A percentile compares a stretch with the other conserved stretches of the same genome.
phyloP scores from a whole-genome alignment of 2,797 vertebrate genomes.

The Cynopterus sphinx region DNA sequence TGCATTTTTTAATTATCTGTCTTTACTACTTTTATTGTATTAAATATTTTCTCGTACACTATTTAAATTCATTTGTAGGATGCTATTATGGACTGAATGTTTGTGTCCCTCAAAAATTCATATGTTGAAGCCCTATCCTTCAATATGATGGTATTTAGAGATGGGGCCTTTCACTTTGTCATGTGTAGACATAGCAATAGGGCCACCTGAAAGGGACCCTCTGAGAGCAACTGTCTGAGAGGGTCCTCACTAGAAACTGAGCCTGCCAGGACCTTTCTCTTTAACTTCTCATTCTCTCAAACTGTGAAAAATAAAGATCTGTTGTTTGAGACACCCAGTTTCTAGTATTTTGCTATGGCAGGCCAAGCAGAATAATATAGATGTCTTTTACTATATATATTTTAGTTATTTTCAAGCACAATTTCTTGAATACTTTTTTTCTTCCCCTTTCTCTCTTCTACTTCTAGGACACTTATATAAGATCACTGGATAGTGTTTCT shows the following conservation, averaged over 20 bases:
- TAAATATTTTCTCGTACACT: background rate
- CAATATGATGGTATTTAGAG: background rate
- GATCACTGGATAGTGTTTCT: background rate
- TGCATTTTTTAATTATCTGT: background rate
- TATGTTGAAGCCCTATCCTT: background rate
- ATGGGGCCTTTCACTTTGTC: background rate
- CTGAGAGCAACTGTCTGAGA: background rate
- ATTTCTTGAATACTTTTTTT: background rate
- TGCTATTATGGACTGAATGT: background rate
- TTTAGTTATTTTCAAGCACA: background rate
- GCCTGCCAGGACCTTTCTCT: background rate
- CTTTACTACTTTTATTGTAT: background rate
- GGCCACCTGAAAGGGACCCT: no score
- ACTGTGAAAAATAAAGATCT: background rate
- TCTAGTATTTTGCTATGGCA: background rate
- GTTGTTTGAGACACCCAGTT: background rate
- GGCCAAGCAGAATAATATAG: background rate
- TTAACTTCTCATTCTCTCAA: background rate
- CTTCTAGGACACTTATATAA: background rate
- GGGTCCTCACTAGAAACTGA: background rate
- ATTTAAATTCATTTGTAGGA: background rate
- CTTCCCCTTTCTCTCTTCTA: background rate
- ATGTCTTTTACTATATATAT: background rate
- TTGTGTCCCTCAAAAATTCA: background rate
- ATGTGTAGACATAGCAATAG: background rate